Conservation (phyloP, 2,888 invertebrate genomes). For the Resseliella maxima region DNA sequence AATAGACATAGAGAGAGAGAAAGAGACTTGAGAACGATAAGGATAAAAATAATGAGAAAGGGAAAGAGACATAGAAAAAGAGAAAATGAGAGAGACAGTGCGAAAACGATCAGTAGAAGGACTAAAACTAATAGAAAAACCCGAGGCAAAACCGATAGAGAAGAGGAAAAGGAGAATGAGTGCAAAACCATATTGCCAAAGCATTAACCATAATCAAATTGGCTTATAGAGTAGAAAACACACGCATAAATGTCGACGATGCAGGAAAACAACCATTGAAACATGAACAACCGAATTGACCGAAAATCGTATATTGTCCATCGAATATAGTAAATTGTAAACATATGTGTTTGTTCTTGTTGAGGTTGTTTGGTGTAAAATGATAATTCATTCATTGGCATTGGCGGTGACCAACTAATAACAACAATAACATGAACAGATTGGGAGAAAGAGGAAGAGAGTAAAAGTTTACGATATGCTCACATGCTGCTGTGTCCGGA, state of each 20-base stretch:
- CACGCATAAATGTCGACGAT: background rate
- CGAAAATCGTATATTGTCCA: background rate
- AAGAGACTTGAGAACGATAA: no score
- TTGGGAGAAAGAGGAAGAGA: background rate
- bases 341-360: slow-evolving; percentile 42
- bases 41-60: no score
- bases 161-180: no score
- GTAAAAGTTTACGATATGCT: background rate
- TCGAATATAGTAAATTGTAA: slow-evolving; percentile 11
- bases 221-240: background rate
- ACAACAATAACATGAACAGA: background rate
- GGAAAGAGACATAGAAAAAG: no score
- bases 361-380: slow-evolving; percentile 25
- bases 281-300: background rate
- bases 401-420: background rate
- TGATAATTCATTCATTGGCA: slow-evolving; percentile 44
- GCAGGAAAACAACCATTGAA: slow-evolving; percentile 3
- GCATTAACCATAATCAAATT: slow-evolving; percentile 28
- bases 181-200: background rate
- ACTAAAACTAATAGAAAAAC: no score
- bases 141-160: no score
- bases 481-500: background rate
- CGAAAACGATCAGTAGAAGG: no score
- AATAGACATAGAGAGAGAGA: no score
- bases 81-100: background rate